Base-by-base conservation (phyloP, 2,113 vertebrate species). In the Crotophaga sulcirostris region DNA sequence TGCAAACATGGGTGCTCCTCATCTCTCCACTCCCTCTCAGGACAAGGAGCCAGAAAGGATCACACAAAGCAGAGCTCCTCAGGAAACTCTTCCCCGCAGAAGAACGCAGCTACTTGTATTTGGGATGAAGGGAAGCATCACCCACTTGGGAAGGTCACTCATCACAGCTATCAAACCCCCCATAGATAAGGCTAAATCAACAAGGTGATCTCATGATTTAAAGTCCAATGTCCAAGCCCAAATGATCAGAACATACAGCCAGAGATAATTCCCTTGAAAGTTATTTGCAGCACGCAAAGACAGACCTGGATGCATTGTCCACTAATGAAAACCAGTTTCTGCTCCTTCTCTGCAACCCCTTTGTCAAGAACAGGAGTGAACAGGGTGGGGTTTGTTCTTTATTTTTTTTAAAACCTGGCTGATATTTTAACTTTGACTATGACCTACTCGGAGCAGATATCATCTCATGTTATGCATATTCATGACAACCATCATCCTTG, bases 181-280 rank as follows among this genome's bases (percentile, higher is more conserved):
- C 1, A 0, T 7, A 16, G 1, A 2, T 1, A 17, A 55, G 6
- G 49, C 11, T 59, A 10, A 51, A 45, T 18, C 4, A 36, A 67
- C 31, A 19, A 28, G 16, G 73, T 36, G 13, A 6, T 6, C n/a
- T 75, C 34, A 28, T 23, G 34, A 10, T 6, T n/a, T 51, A 68
- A 33, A 42, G 6, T 17, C n/a, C 55, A 25, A 26, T 3, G 1
- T 16, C 24, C 47, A 62, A 45, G 29, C 0, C 31, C 25, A 25
- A 45, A 25, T 8, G 23, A 29, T 5, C 20, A 13, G 6, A 25
- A 34, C 13, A 44, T 0, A n/a, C 33, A 67, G 9, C 14, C 20
- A 26, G 20, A 45, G 23, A 34, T 6, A 68, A 21, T 3, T 5
- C n/a, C 29, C 33, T 42, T 9, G 14, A 13, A 28, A 11, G 56